Percentiles rank a stretch among this genome's conserved stretches.
phyloP scores from a whole-genome alignment of 2,113 vertebrate species.

The Triplophysa rosa region DNA sequence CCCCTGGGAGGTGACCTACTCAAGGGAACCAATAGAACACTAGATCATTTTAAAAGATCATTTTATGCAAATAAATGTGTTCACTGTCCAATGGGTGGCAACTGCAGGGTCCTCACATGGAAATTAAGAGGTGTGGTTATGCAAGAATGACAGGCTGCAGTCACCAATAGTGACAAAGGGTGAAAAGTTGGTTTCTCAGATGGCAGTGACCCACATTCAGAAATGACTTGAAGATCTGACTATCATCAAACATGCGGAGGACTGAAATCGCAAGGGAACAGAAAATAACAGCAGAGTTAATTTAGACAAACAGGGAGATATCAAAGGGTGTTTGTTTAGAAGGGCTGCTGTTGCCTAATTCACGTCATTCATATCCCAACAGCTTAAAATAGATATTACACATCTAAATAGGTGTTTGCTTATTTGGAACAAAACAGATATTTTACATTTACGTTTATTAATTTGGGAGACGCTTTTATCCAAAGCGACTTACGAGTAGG shows the following conservation, averaged over 20 bases:
- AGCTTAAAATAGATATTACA: slow-evolving; percentile 65
- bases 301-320: background rate
- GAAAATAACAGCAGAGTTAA: background rate
- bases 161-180: slow-evolving; percentile 19
- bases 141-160: slow-evolving; percentile 9
- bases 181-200: slow-evolving; percentile 25
- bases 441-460: too few species aligned
- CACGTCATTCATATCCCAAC: slow-evolving; percentile 52
- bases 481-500: too few species aligned
- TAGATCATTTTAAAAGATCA: background rate
- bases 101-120: slow-evolving; percentile 4
- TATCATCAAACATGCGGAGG: background rate
- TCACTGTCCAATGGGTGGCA: slow-evolving; percentile 11
- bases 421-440: background rate
- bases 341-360: slow-evolving; percentile 54
- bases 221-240: slow-evolving; percentile 20
- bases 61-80: slow-evolving; percentile 27
- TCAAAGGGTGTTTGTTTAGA: slow-evolving; percentile 44
- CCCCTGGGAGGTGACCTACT: slow-evolving; percentile 24
- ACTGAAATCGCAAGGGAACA: slow-evolving; percentile 8
- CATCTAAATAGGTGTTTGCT: slow-evolving; percentile 34
- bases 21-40: slow-evolving; percentile 18
- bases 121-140: background rate
- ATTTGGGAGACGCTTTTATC: too few species aligned
- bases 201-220: slow-evolving; percentile 34